These are phyloP conservation scores for Anseranas semipalmata DNA, from an alignment of 2,113 vertebrate species.

Conservation along the genomic window DNA sequence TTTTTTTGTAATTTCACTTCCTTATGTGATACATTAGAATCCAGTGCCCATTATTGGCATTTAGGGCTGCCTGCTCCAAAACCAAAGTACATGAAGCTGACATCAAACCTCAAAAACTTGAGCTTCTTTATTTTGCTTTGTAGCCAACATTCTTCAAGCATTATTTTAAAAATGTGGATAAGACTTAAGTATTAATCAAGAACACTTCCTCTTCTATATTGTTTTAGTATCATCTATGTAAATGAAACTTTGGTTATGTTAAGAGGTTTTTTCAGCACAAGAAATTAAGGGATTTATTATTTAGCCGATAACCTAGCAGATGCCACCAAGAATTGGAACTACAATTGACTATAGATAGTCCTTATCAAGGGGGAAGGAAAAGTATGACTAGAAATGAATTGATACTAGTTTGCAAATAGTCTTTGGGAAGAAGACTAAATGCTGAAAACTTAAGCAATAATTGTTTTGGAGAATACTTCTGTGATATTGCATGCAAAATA, in stretches of 20 bases:
- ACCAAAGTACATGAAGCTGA: background rate
- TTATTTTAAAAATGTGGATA: background rate
- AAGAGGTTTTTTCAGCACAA: background rate
- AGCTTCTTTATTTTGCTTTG: background rate
- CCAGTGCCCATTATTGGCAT: background rate
- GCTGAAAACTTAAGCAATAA: background rate
- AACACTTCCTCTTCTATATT: background rate
- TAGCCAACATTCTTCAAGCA: background rate
- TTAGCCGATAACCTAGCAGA: background rate
- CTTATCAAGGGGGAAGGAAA: background rate
- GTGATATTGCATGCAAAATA: background rate
- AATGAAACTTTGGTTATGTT: background rate
- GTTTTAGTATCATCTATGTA: background rate
- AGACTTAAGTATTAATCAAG: background rate
- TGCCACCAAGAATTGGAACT: background rate
- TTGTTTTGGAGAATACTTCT: background rate
- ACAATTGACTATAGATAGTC: background rate
- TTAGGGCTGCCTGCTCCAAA: background rate
- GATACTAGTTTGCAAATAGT: background rate
- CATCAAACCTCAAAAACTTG: background rate
- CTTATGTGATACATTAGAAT: background rate
- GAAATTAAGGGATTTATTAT: background rate
- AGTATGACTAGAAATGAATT: background rate
- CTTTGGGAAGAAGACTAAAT: background rate
- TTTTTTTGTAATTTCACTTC: background rate